Evolutionary conservation across 1,140 invertebrate species (phyloP).

Genomic region (Drosophila trapezifrons): DNA sequence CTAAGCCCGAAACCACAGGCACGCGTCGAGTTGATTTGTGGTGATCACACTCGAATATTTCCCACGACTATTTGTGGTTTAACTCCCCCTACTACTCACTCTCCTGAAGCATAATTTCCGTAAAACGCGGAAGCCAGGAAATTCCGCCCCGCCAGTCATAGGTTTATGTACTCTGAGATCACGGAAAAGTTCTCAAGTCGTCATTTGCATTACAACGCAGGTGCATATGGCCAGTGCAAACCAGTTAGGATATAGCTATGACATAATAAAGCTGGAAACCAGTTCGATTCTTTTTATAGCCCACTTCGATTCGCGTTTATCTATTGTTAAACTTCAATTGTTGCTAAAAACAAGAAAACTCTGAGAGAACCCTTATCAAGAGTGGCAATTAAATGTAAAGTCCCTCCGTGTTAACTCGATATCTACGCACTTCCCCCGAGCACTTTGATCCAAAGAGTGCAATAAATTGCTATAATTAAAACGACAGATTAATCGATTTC

Average conservation of each 20-base stretch:
- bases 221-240: conserved; percentile 13
- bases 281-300: conserved; percentile 29
- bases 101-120: conserved; percentile 20
- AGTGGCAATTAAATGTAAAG: conserved; percentile 19
- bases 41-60: conserved; percentile 31
- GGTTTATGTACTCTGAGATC: conserved; percentile 23
- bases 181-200: conserved; percentile 6
- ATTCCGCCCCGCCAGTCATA: conserved; percentile 3
- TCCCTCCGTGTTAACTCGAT: background rate
- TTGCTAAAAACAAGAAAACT: background rate
- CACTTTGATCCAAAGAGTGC: conserved; percentile 13
- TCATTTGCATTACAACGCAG: conserved; percentile 28
- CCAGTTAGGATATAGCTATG: background rate
- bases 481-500: conserved; percentile 53
- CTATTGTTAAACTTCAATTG: background rate
- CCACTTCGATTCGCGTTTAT: conserved; percentile 4
- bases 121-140: conserved; percentile 9
- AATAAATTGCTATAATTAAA: conserved; percentile 57
- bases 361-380: background rate
- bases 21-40: conserved; percentile 25
- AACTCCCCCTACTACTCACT: background rate
- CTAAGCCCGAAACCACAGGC: conserved; percentile 34
- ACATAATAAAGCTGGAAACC: conserved; percentile 32
- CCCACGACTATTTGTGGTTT: conserved; percentile 38
- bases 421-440: conserved; percentile 11